Evolutionary conservation across 2,797 vertebrate species (phyloP), one percentile per base, ranked within the genome.

Genomic region (Ctenochaetus hawaiiensis): DNA sequence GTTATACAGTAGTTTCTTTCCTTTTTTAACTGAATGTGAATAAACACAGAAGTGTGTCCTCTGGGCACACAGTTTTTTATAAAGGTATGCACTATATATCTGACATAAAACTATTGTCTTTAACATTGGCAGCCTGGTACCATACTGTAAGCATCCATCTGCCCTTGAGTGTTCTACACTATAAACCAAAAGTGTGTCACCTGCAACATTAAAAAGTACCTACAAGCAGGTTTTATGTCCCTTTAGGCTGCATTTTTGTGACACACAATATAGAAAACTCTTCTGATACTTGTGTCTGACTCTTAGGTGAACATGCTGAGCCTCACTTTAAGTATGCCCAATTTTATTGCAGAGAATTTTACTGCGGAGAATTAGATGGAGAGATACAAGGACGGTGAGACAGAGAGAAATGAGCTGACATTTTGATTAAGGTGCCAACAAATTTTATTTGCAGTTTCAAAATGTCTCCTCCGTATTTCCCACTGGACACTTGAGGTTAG

Each of bases 391-490:
- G 61, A 68, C 51, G 41, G 41, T n/a, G 44, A 63, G 64, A 72
- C 43, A 48, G 30, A 53, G 67, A 78, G 82, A 79, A 87, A 85
- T 49, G 62, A 69, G 71, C 75, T 94, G 92, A 92, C 91, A 94
- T 90, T 94, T 93, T 94, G 92, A 94, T 94, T 90, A 91, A 93
- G 85, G 79, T 77, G 75, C 76, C 85, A 72, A 91, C 88, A 91
- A 87, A 89, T 93, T 88, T 90, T 86, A 85, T 90, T 84, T 82
- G 81, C 75, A 34, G 75, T 89, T 91, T 83, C 62, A 85, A 91
- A 93, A 91, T 88, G 87, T 80, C 84, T 82, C 78, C 74, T 58
- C 80, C 30, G 81, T 92, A 92, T 94, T 94, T 94, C 93, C 93
- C 90, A 77, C 63, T 53, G 83, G 91, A 91, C 72, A 12, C 53